Base-by-base conservation (phyloP, 2,888 invertebrate species). In the Cryptus armator region DNA sequence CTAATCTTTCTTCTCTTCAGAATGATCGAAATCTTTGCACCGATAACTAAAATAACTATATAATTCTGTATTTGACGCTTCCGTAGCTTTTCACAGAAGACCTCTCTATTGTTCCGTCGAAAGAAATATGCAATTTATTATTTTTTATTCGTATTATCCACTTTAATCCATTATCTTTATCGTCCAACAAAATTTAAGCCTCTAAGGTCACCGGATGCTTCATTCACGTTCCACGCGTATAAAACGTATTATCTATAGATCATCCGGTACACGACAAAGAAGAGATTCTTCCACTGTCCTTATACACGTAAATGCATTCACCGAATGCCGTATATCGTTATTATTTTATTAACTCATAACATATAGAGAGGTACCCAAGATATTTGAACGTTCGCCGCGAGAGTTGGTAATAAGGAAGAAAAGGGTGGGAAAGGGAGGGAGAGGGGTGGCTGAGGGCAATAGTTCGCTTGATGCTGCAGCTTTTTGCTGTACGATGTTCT, bases 281-380 rank as follows among this genome's bases (percentile, higher is more conserved):
- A 24, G 24, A 19, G 19, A 71, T 2, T 37, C 14, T 44, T 46
- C 29, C 82, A 16, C 46, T 76, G 37, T 67, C 29, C 62, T 59
- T 71, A 51, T 77, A 81, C 51, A 59, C 76, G 51, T 59, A 67
- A 72, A 85, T 80, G 76, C 59, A 44, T 67, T 62, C 62, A 19
- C 88, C 87, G 88, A 87, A 87, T 37, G 84, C 86, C 87, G 53
- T 80, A 83, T 83, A 85, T 84, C 89, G 86, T 91, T 91, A 92
- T 92, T 92, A 90, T 92, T 92, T 92, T 92, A 92, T 93, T 91
- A 92, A 91, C 90, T 89, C 89, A 89, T 91, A 91, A 91, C 89
- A 90, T 89, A 89, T 84, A 88, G 87, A 89, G 87, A 89, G 87
- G 88, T 88, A 88, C 83, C 85, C 89, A 89, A 90, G 91, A 91